Evolutionary conservation across 2,113 vertebrate genomes (phyloP), one percentile per base, ranked within the genome.

Genomic region (Isurus oxyrinchus): DNA sequence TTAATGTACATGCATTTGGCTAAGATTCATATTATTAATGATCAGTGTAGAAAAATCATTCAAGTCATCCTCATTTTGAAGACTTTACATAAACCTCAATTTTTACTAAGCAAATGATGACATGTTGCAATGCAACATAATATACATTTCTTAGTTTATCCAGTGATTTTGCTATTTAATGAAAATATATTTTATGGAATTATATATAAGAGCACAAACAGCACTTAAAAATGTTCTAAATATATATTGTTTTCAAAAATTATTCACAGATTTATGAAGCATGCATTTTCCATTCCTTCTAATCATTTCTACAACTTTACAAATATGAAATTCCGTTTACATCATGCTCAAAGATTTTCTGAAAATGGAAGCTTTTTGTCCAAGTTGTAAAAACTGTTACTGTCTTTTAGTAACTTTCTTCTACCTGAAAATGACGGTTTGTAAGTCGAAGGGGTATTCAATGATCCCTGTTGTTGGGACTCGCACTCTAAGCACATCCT

Each of bases 371-470:
- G 67, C 3, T 69, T 53, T 49, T 72, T 69, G 40, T 44, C 93
- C 16, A 95, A 95, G 63, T 69, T 95, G n/a, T 35, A 63, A 96
- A 96, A 84, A 69, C 44, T 72, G 49, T 35, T 49, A 96, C 57
- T 8, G 11, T 11, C 25, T 96, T 84, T 96, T 86, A 96, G n/a
- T 55, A 96, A 97, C 40, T 96, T 96, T 96, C 96, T 96, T 98
- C 97, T 98, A 99, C 99, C 99, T 99, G 98, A 99, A 99, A 98
- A 99, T 99, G 97, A 99, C 98, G 5, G 99, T 99, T 97, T 99
- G 99, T 97, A 99, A 98, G 97, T 99, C 99, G 2, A 99, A 99
- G 2, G 99, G 99, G 97, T 99, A 99, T 97, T 98, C 98, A 97
- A 98, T 98, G 96, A 98, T 98, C 94, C 98, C 98, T 76, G 98